Conservation (phyloP, 1,140 invertebrate species). For the Theocolax elegans region DNA sequence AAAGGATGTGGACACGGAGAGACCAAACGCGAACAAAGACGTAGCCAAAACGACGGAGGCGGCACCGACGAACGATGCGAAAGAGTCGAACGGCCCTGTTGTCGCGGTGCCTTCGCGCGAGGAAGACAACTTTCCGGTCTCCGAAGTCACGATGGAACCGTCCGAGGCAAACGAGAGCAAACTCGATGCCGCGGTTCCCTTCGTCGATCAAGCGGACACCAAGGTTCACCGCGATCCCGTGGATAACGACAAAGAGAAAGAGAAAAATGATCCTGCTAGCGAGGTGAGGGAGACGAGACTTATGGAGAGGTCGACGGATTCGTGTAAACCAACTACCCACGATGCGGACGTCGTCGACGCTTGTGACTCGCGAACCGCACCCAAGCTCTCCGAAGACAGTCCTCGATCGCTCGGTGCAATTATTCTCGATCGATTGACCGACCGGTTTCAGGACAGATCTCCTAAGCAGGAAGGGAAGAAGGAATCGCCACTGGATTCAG, state of each 20-base stretch:
- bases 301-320: background rate
- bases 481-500: slow-evolving; percentile 40
- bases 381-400: slow-evolving; percentile 30
- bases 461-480: background rate
- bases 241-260: slow-evolving; percentile 20
- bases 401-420: slow-evolving; percentile 51
- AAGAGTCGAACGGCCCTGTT: background rate
- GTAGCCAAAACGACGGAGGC: background rate
- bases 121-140: slow-evolving; percentile 1
- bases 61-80: background rate
- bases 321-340: background rate
- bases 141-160: slow-evolving; percentile 44
- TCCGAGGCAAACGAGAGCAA: slow-evolving; percentile 53
- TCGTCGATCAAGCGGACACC: background rate
- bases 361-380: background rate
- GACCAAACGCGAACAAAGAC: slow-evolving; percentile 12
- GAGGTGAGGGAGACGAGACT: too few species aligned
- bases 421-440: slow-evolving; percentile 55
- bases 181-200: slow-evolving; percentile 52
- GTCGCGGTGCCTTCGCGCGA: slow-evolving; percentile 3
- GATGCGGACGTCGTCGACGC: background rate
- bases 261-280: slow-evolving; percentile 38
- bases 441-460: slow-evolving; percentile 43
- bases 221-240: background rate
- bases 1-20: slow-evolving; percentile 7